A percentile compares a stretch with the other conserved stretches of the same genome.
These are phyloP conservation scores for Chydorus sphaericus DNA, from an alignment of 2,888 invertebrate species.

Conservation along the genomic window DNA sequence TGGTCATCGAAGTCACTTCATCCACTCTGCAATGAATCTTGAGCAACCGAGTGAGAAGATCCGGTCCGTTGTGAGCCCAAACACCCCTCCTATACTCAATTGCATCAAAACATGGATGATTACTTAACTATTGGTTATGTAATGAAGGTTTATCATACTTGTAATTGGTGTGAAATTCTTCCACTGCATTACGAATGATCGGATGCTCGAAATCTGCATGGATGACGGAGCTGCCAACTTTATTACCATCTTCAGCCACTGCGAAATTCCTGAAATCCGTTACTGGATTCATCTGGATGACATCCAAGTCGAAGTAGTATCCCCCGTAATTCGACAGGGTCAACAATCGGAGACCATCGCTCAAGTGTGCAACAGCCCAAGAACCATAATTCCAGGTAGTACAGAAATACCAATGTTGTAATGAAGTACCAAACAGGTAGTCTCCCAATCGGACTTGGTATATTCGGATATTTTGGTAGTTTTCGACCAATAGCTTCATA, in stretches of 20 bases:
- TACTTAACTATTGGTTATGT: not conserved
- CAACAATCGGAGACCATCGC: conserved; percentile 47
- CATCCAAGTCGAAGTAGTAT: conserved; percentile 58
- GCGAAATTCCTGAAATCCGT: conserved; percentile 43
- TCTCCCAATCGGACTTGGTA: conserved; percentile 35
- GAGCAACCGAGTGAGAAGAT: conserved; percentile 17
- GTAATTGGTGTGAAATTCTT: conserved; percentile 17
- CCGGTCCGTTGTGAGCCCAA: conserved; percentile 19
- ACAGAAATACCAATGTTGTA: conserved; percentile 39
- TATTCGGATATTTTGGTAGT: conserved; percentile 37
- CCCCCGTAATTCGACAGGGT: conserved; percentile 62
- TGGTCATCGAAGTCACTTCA: conserved; percentile 30
- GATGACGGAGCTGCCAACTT: conserved; percentile 50
- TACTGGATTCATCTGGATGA: conserved; percentile 46
- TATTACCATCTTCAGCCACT: conserved; percentile 40
- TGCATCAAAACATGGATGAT: not conserved
- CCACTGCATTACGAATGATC: conserved; percentile 33
- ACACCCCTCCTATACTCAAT: conserved; percentile 6
- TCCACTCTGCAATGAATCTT: conserved; percentile 16
- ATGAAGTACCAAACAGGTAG: conserved; percentile 40
- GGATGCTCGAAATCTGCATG: conserved; percentile 41
- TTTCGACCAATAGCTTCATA: not conserved
- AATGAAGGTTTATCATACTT: not conserved
- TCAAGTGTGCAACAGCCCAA: conserved; percentile 40
- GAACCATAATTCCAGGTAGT: conserved; percentile 33